Percentiles rank a stretch among this genome's conserved stretches.
Conservation (phyloP, 2,113 vertebrate species). For the Cinclus cinclus region DNA sequence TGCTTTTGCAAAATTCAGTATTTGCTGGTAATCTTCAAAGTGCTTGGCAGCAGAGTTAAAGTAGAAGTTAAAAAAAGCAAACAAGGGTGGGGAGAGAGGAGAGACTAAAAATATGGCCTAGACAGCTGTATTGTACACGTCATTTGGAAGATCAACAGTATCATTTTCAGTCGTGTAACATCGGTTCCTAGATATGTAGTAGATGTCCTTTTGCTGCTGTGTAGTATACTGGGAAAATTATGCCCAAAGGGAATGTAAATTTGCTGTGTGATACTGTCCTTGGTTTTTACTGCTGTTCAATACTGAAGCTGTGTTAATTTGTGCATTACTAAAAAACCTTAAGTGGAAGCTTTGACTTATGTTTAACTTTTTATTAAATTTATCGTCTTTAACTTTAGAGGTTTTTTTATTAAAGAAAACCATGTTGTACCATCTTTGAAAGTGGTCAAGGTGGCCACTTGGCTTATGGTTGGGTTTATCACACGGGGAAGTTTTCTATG, state of each 20-base stretch:
- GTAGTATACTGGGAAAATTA: not conserved
- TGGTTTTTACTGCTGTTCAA: not conserved
- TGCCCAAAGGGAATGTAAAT: not conserved
- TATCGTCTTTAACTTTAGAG: not conserved
- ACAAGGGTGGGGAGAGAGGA: fast-evolving
- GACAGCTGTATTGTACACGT: no score
- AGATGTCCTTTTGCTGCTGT: not conserved
- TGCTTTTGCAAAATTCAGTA: not conserved
- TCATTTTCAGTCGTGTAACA: not conserved
- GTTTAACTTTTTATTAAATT: not conserved
- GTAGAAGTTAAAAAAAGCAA: not conserved
- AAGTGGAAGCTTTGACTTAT: not conserved
- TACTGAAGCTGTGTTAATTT: not conserved
- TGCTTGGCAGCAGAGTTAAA: not conserved
- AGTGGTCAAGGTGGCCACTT: not conserved
- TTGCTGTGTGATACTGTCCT: not conserved
- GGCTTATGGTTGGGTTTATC: not conserved
- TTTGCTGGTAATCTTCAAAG: not conserved
- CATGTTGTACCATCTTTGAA: fast-evolving
- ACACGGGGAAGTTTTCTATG: not conserved
- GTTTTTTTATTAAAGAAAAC: not conserved
- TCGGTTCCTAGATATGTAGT: not conserved
- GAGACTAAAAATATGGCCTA: not conserved
- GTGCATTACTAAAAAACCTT: not conserved
- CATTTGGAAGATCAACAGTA: not conserved